These are phyloP conservation scores for Prorops nasuta DNA, from an alignment of 1,140 invertebrate genomes.

Conservation along the genomic window DNA sequence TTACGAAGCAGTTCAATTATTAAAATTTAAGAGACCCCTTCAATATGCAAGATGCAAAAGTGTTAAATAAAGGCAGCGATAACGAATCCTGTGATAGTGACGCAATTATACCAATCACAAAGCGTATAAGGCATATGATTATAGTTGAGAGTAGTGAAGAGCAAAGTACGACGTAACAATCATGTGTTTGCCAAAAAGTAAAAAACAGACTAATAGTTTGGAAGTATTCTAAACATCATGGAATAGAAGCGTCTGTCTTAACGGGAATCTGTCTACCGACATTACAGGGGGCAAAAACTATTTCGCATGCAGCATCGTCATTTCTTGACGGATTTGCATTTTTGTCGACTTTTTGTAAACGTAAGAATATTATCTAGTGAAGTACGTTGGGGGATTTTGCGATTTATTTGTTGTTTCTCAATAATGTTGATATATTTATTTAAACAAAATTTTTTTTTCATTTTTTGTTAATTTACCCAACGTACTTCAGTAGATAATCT, in stretches of 20 bases:
- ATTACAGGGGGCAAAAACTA: too few relatives aligned
- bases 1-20: constrained; percentile 9
- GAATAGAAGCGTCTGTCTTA: constrained; percentile 9
- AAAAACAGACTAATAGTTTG: constrained; percentile 17
- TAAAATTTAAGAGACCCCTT: constrained; percentile 8
- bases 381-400: too few relatives aligned
- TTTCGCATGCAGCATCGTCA: too few relatives aligned
- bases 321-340: too few relatives aligned
- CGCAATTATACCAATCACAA: neutral
- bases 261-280: too few relatives aligned
- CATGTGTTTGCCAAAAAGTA: constrained; percentile 16
- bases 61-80: neutral
- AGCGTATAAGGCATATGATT: constrained; percentile 11
- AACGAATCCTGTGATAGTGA: constrained; percentile 12
- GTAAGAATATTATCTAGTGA: too few relatives aligned
- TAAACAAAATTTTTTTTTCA: too few relatives aligned
- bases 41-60: constrained; percentile 11
- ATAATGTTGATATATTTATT: too few relatives aligned
- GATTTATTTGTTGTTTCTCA: too few relatives aligned
- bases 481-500: too few relatives aligned
- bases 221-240: constrained; percentile 12
- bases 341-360: too few relatives aligned
- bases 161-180: constrained; percentile 9
- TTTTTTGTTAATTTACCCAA: too few relatives aligned
- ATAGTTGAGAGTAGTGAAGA: constrained; percentile 13